Base-by-base conservation (phyloP, 2,113 vertebrate genomes). In the Puma concolor region DNA sequence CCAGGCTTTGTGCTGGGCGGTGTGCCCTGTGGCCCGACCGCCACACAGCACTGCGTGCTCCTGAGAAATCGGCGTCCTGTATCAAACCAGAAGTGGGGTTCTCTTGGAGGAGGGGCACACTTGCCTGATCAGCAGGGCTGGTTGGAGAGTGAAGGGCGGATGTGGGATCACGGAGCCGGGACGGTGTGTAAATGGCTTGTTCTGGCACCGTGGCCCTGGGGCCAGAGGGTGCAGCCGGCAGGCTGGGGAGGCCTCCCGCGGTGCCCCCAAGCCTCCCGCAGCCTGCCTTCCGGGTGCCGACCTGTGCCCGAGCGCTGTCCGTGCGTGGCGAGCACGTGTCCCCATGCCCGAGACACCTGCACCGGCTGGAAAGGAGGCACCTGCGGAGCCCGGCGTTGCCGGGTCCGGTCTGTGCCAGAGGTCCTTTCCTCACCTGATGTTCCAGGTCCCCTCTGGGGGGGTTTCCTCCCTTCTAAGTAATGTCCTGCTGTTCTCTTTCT, bases 321-420 rank as follows among this genome's bases (percentile, higher is more conserved):
- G 2, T 33, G 72, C 3, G 5, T 8, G 80, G 72, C 0, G 14
- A 29, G 21, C 21, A 48, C 31, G 4, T 5, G 9, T 4, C 41
- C 17, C 15, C 17, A 44, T 0, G 50, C 41, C 76, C 12, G 12
- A 2, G 33, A n/a, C 5, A 5, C 44, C 33, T 67, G 44, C 63
- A 11, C 38, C 15, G 31, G 31, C 64, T n/a, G 48, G 21, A 69
- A 36, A 52, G 64, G 84, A 85, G 64, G 31, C 13, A 5, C 31
- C 64, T 33, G 31, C 2, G 31, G 76, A n/a, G 48, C 16, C 29
- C 2, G 9, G 69, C 2, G 19, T 38, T 72, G 19, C 10, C 4
- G 10, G 69, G 19, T 38, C 38, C 10, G 71, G 71, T 72, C 36
- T 5, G 11, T n/a, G 76, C 50, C 16, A 5, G 77, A n/a, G 77